A percentile compares a stretch with the other conserved stretches of the same genome.
phyloP scores from a whole-genome alignment of 2,888 invertebrate species.

The Lapara coniferarum region DNA sequence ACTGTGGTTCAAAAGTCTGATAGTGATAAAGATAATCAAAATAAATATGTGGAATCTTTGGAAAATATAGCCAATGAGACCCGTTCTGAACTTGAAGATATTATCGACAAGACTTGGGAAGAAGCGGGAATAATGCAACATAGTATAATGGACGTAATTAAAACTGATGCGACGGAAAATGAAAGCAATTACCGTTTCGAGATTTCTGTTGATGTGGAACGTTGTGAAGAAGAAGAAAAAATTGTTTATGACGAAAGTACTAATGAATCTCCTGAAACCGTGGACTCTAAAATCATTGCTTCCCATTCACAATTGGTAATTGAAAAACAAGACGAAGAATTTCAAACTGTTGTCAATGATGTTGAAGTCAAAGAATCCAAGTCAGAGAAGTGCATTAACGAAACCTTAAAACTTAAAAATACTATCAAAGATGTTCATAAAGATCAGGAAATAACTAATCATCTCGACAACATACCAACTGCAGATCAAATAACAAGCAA shows the following conservation, averaged over 20 bases:
- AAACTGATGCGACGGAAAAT: not conserved
- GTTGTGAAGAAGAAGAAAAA: not conserved
- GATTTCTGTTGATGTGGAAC: not conserved
- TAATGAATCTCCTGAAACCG: not conserved
- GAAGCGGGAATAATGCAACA: not conserved
- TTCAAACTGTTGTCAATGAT: not conserved
- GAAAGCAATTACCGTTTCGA: not conserved
- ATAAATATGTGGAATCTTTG: not conserved
- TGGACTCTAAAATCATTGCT: not conserved
- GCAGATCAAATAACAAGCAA: not conserved
- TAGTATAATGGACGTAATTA: not conserved
- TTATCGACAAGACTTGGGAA: not conserved
- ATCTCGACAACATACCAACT: not conserved
- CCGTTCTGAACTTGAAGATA: not conserved
- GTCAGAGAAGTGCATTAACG: conserved; percentile 1
- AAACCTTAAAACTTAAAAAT: not conserved
- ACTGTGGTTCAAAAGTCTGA: not conserved
- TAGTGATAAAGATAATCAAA: not conserved
- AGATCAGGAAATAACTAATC: not conserved
- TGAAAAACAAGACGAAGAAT: not conserved
- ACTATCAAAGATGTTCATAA: not conserved
- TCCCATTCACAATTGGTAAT: not conserved
- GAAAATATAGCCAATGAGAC: not conserved
- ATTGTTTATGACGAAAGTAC: not conserved
- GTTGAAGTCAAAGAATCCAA: conserved; percentile 3